Evolutionary conservation across 2,113 vertebrate species (phyloP).

Genomic region (Peromyscus leucopus): DNA sequence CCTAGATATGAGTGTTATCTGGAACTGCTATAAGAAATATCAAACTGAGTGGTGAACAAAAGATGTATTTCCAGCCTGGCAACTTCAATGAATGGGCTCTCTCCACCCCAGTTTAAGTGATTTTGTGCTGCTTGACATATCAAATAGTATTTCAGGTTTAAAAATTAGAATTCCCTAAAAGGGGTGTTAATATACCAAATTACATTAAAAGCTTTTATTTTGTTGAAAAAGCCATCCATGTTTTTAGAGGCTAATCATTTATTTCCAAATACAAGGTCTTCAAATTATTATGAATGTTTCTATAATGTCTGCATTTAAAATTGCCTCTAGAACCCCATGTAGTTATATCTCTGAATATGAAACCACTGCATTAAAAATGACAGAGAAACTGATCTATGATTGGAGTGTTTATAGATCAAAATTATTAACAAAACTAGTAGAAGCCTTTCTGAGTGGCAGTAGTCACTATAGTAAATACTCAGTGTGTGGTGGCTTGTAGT

Average conservation of each 20-base stretch:
- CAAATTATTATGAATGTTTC: background rate
- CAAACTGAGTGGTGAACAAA: background rate
- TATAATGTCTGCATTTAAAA: conserved; percentile 43
- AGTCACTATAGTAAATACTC: background rate
- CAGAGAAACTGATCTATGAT: background rate
- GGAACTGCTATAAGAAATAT: conserved; percentile 16
- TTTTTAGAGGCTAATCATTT: conserved; percentile 1
- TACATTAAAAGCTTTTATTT: conserved; percentile 7
- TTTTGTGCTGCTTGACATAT: conserved; percentile 19
- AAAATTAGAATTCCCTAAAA: conserved; percentile 39
- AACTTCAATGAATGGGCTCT: background rate
- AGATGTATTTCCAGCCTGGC: background rate
- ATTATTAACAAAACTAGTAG: background rate
- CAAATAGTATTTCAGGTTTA: conserved; percentile 17
- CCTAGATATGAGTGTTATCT: background rate
- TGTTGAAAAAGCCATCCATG: background rate
- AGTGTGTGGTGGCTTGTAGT: background rate
- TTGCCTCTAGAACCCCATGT: background rate
- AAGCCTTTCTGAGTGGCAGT: background rate
- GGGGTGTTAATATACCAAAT: background rate
- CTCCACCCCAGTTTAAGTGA: background rate
- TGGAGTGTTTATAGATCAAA: background rate
- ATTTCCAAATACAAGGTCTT: background rate
- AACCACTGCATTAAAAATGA: background rate
- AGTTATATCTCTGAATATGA: background rate